A percentile compares a stretch with the other conserved stretches of the same genome.
Evolutionary conservation across 1,140 invertebrate genomes (phyloP).

Genomic region (Cryptotermes secundus): DNA sequence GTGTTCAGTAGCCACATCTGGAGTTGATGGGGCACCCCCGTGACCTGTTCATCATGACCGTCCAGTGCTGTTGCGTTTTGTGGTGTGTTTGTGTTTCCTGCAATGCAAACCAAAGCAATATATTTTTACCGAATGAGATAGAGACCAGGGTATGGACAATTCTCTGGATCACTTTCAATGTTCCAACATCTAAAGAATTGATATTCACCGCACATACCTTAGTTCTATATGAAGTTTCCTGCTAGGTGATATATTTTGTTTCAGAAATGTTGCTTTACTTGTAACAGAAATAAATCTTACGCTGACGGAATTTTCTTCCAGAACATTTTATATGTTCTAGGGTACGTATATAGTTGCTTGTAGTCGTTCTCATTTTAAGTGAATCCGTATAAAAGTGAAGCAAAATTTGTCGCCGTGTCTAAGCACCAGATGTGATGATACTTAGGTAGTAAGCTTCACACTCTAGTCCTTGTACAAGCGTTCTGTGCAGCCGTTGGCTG

Average conservation of each 20-base stretch:
- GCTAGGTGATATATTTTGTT: not conserved
- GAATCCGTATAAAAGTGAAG: too few species aligned
- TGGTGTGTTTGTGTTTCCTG: not conserved
- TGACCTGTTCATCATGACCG: not conserved
- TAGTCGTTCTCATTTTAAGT: too few species aligned
- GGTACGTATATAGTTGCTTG: too few species aligned
- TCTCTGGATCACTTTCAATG: not conserved
- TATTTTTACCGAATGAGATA: not conserved
- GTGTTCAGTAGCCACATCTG: not conserved
- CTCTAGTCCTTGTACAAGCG: too few species aligned
- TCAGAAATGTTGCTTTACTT: not conserved
- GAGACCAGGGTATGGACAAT: not conserved
- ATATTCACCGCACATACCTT: not conserved
- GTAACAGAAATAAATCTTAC: too few species aligned
- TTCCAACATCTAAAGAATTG: not conserved
- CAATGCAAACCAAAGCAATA: not conserved
- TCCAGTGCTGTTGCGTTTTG: not conserved
- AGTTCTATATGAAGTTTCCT: not conserved
- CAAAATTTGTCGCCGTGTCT: too few species aligned
- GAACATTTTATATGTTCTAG: too few species aligned
- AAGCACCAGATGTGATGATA: too few species aligned
- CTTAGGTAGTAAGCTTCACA: too few species aligned
- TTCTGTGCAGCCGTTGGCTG: too few species aligned
- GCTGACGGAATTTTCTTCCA: too few species aligned
- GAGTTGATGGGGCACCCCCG: not conserved